A percentile compares a stretch with the other conserved stretches of the same genome.
These are phyloP conservation scores for Sphaeridia pumilis DNA, from an alignment of 2,888 invertebrate genomes.

Conservation along the genomic window DNA sequence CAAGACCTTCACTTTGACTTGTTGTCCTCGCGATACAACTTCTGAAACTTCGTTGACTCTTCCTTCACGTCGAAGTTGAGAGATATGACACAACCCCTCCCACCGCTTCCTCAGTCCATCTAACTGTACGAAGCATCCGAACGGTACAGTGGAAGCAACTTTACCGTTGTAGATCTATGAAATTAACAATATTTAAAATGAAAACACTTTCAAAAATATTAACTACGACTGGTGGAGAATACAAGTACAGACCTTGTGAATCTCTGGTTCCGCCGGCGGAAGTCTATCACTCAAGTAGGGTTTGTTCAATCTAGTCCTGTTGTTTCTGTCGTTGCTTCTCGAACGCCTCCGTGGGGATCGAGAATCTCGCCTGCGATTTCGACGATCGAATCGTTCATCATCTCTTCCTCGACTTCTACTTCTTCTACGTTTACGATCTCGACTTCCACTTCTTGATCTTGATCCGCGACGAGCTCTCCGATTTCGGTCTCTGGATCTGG, in stretches of 20 bases:
- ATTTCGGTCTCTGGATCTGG: not conserved
- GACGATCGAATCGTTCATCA: constrained; percentile 36
- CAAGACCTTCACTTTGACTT: constrained; percentile 79
- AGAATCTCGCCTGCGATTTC: constrained; percentile 27
- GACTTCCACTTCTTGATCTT: constrained; percentile 10
- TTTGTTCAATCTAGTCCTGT: constrained; percentile 24
- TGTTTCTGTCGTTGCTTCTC: constrained; percentile 33
- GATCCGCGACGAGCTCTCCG: not conserved
- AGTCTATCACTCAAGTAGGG: constrained; percentile 33
- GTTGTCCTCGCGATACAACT: constrained; percentile 78
- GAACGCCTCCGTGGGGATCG: constrained; percentile 12
- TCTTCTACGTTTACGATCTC: constrained; percentile 3
- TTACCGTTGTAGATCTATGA: constrained; percentile 75
- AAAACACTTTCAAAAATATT: not conserved
- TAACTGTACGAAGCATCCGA: constrained; percentile 94
- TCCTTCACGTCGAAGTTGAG: constrained; percentile 81
- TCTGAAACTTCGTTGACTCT: constrained; percentile 88
- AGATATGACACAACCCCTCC: constrained; percentile 97
- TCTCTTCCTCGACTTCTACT: constrained; percentile 7
- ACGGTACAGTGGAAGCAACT: constrained; percentile 91
- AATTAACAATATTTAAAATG: not conserved
- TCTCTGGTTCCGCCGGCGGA: constrained; percentile 44
- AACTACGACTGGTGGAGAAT: not conserved
- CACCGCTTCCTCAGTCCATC: constrained; percentile 77
- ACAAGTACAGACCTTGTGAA: constrained; percentile 40